Base-by-base conservation (phyloP, 2,888 invertebrate genomes). In the Brachylomia viminalis region DNA sequence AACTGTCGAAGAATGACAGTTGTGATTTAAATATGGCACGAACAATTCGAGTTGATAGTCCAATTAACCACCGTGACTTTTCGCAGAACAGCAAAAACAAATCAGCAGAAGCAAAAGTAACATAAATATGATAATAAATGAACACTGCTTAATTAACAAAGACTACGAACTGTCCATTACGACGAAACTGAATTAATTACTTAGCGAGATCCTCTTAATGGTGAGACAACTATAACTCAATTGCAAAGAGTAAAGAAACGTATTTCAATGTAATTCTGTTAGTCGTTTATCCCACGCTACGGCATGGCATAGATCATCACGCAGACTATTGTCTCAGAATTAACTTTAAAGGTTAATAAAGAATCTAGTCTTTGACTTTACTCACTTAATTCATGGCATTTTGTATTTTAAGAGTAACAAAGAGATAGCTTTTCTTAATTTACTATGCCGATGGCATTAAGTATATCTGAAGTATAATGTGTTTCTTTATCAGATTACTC, bases 241-340 rank as follows among this genome's bases (percentile, higher is more conserved):
- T 62, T 58, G 77, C 15, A 45, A 11, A 33, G 7, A 68, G n/a
- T 4, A 67, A 68, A 80, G 61, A 61, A 75, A 74, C 74, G 15
- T 61, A 54, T 23, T 62, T 75, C 42, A 79, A 38, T 49, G 45
- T 62, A 72, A 80, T 66, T 66, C 33, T 33, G 17, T 74, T 52
- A 61, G 69, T 49, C 49, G 17, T 80, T 80, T 69, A 67, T 78
- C 71, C 56, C 66, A 70, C 67, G 68, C 65, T 59, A 54, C 27
- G 61, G 49, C 67, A 76, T 54, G 38, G 10, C 52, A 62, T 79
- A 84, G 75, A 84, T 80, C 67, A 70, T 59, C 72, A 80, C 76
- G 85, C 49, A 70, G 56, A 56, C 70, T 59, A 75, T 80, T 83
- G 81, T 83, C 75, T 72, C n/a, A 69, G 56, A 70, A 72, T 76